phyloP scores from a whole-genome alignment of 2,797 vertebrate species.

The Alectoris magna region DNA sequence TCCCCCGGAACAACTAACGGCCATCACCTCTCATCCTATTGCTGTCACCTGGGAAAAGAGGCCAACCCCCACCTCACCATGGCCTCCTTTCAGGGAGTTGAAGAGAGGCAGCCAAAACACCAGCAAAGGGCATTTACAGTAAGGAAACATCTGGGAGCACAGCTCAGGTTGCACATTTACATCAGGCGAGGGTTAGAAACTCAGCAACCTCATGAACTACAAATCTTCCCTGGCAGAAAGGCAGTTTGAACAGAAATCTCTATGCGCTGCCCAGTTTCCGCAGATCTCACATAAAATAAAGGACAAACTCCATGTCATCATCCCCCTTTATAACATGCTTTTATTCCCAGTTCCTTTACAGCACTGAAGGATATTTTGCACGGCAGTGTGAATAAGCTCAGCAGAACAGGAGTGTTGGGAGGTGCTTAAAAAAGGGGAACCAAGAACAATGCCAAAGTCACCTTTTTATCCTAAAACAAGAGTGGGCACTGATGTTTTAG shows the following conservation, averaged over 20 bases:
- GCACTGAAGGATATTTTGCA: neutral
- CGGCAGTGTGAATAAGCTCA: neutral
- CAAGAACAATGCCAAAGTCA: neutral
- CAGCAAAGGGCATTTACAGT: neutral
- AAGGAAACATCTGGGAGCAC: neutral
- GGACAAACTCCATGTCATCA: neutral
- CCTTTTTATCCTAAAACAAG: neutral
- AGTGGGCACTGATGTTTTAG: neutral
- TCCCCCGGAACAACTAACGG: too few relatives aligned
- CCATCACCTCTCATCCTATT: too few relatives aligned
- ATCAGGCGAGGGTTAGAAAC: neutral
- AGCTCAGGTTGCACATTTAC: neutral
- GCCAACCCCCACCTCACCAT: too few relatives aligned
- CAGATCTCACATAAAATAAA: neutral
- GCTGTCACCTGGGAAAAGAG: too few relatives aligned
- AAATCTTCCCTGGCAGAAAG: neutral
- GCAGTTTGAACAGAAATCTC: neutral
- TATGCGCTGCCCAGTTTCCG: neutral
- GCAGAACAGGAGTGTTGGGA: neutral
- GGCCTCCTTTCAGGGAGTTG: too few relatives aligned
- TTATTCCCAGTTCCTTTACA: accelerated
- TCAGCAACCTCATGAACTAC: accelerated
- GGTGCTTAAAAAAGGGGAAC: neutral
- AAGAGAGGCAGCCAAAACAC: neutral
- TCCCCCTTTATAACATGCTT: accelerated